Evolutionary conservation across 2,888 invertebrate species (phyloP).

Genomic region (Sabatieria punctata): DNA sequence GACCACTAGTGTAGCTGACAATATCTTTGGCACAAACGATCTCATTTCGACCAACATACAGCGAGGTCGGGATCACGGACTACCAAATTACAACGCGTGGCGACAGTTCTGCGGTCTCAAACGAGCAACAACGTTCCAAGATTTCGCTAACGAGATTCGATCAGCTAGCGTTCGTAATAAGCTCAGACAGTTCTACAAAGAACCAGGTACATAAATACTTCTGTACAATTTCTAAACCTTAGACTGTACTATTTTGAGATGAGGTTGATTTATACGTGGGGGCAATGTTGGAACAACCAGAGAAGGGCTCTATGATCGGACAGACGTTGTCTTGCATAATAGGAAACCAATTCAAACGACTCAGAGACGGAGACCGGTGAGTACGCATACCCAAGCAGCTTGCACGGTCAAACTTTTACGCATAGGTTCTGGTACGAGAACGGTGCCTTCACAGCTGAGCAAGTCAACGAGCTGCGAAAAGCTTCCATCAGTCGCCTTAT

Average conservation of each 20-base stretch:
- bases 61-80: constrained; percentile 75
- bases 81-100: constrained; percentile 67
- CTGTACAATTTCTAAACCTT: background rate
- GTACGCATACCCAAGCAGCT: no score
- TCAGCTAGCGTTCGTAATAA: constrained; percentile 53
- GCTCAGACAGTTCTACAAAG: no score
- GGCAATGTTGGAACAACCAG: constrained; percentile 35
- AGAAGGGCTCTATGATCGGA: constrained; percentile 37
- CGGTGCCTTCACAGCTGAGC: no score
- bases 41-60: constrained; percentile 91
- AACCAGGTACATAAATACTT: background rate
- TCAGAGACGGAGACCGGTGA: constrained; percentile 40
- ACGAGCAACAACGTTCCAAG: constrained; percentile 47
- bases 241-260: constrained; percentile 32
- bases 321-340: constrained; percentile 38
- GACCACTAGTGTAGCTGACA: constrained; percentile 81
- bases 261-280: constrained; percentile 41
- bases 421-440: no score
- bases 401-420: no score
- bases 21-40: constrained; percentile 52
- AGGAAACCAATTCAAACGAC: constrained; percentile 36
- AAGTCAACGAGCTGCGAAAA: no score
- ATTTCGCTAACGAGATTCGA: constrained; percentile 60
- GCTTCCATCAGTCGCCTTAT: no score
- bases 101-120: constrained; percentile 67